Percentiles rank a stretch among this genome's conserved stretches.
These are phyloP conservation scores for Torymus auratus DNA, from an alignment of 2,888 invertebrate species.

Conservation along the genomic window DNA sequence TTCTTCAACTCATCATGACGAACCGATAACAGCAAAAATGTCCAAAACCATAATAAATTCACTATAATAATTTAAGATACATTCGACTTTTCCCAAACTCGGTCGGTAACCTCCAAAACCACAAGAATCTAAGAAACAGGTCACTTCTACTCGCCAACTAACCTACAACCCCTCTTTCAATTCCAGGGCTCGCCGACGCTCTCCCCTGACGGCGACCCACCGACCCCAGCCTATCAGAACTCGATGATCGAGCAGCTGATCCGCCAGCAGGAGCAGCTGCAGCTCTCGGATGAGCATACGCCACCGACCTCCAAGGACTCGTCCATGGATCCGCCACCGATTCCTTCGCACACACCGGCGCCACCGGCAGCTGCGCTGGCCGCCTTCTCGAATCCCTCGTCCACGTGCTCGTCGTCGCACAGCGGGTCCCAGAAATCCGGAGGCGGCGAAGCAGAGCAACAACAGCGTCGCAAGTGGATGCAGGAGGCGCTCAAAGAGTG, in stretches of 20 bases:
- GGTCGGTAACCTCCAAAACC: too few relatives aligned
- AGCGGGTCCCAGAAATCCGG: slow-evolving; percentile 37
- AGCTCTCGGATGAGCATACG: slow-evolving; percentile 32
- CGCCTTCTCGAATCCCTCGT: slow-evolving; percentile 40
- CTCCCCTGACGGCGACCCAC: slow-evolving; percentile 65
- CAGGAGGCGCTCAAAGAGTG: slow-evolving; percentile 56
- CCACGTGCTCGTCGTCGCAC: slow-evolving; percentile 43
- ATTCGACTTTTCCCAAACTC: too few relatives aligned
- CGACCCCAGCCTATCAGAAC: slow-evolving; percentile 76
- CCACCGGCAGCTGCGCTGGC: neutral
- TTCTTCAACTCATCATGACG: too few relatives aligned
- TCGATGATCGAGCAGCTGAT: slow-evolving; percentile 78
- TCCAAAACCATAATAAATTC: too few relatives aligned
- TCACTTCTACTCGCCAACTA: too few relatives aligned
- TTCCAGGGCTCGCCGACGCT: slow-evolving; percentile 64
- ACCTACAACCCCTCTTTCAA: too few relatives aligned
- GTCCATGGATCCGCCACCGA: slow-evolving; percentile 67
- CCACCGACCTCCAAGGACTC: slow-evolving; percentile 53
- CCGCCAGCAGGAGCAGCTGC: slow-evolving; percentile 73
- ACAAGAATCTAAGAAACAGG: too few relatives aligned
- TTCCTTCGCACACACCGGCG: slow-evolving; percentile 72
- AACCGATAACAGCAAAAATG: too few relatives aligned
- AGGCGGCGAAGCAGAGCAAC: slow-evolving; percentile 49
- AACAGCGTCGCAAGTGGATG: slow-evolving; percentile 52
- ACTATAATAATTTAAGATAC: too few relatives aligned